Conservation (phyloP, 2,113 vertebrate genomes). For the Pygoscelis adeliae region DNA sequence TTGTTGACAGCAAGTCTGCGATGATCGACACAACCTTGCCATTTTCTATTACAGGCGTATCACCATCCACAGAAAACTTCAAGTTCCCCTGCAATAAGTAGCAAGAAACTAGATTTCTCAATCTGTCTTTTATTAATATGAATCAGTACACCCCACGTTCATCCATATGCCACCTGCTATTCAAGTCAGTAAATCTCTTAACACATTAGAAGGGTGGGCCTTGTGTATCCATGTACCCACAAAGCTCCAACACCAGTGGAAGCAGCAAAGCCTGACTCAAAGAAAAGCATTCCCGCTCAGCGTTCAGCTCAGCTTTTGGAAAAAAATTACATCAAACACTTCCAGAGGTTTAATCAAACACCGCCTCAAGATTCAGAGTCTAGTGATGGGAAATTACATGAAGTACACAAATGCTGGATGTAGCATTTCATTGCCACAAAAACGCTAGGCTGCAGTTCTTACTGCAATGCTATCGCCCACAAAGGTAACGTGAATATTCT, state of each 20-base stretch:
- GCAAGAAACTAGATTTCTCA: neutral
- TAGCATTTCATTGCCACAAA: neutral
- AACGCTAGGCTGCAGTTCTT: neutral
- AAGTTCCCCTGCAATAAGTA: conserved; percentile 85
- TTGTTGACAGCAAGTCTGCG: conserved; percentile 86
- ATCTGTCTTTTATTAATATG: neutral
- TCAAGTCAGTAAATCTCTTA: neutral
- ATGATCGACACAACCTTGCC: conserved; percentile 82
- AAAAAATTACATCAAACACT: neutral
- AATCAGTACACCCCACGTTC: neutral
- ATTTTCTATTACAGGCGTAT: conserved; percentile 89
- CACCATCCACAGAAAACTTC: conserved; percentile 89
- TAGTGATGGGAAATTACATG: neutral
- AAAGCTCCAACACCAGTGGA: neutral
- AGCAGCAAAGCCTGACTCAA: neutral
- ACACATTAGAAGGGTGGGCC: neutral
- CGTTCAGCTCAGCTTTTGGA: neutral
- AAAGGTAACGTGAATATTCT: neutral
- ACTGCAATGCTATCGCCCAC: neutral
- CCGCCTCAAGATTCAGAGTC: neutral
- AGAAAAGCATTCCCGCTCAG: neutral
- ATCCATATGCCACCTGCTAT: neutral
- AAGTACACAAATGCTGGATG: neutral
- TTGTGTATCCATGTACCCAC: neutral
- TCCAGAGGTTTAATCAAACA: neutral